Evolutionary conservation across 1,140 invertebrate genomes (phyloP).

Genomic region (Calliphora vicina): DNA sequence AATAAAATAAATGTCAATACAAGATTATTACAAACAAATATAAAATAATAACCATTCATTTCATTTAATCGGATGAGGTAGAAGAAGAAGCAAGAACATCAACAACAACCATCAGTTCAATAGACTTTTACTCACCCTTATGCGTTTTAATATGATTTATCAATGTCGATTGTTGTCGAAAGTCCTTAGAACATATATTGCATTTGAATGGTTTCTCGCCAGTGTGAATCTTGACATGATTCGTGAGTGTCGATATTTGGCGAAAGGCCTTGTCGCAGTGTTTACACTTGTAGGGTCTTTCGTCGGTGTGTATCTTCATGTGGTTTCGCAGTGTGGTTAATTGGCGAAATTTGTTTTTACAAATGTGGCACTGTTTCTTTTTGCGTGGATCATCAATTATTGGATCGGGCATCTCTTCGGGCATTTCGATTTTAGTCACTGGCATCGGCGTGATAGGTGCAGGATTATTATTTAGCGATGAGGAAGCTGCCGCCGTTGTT

Average conservation of each 20-base stretch:
- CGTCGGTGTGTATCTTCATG: constrained; percentile 63
- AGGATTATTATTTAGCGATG: constrained; percentile 14
- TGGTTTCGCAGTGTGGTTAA: constrained; percentile 62
- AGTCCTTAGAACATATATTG: constrained; percentile 60
- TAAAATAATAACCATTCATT: background rate
- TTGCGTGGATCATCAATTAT: constrained; percentile 59
- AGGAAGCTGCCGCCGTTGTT: constrained; percentile 49
- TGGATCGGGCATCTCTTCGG: constrained; percentile 53
- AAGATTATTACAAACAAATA: background rate
- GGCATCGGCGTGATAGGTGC: constrained; percentile 53
- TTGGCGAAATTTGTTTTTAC: constrained; percentile 62
- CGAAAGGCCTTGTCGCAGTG: constrained; percentile 61
- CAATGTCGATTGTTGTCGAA: constrained; percentile 60
- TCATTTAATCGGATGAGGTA: constrained; percentile 1
- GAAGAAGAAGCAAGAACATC: background rate
- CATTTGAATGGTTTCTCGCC: constrained; percentile 62
- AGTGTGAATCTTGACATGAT: constrained; percentile 62
- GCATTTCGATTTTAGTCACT: constrained; percentile 58
- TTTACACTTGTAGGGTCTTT: constrained; percentile 62
- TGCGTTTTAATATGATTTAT: constrained; percentile 63
- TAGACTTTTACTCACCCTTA: constrained; percentile 53
- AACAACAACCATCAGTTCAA: background rate
- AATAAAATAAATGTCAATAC: background rate
- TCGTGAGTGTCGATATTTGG: constrained; percentile 60
- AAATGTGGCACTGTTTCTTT: constrained; percentile 62